These are phyloP conservation scores for Chromoteleia sp. DNA, from an alignment of 2,888 invertebrate genomes.

Conservation along the genomic window DNA sequence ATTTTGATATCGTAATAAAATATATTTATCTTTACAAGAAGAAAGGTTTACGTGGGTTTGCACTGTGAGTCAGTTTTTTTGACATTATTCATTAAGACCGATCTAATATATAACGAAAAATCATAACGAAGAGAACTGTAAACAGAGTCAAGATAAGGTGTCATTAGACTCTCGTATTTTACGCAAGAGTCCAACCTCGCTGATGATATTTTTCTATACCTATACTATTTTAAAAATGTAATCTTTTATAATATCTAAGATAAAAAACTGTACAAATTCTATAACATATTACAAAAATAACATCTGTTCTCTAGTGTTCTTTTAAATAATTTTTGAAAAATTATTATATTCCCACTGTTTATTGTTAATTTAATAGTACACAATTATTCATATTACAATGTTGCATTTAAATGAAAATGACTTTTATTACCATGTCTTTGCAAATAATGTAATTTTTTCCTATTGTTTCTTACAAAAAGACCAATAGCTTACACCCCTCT, in stretches of 20 bases:
- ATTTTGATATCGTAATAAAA: too few relatives aligned
- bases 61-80: constrained; percentile 48
- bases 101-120: constrained; percentile 30
- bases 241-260: too few relatives aligned
- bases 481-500: background rate
- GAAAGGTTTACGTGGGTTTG: constrained; percentile 39
- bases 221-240: too few relatives aligned
- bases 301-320: too few relatives aligned
- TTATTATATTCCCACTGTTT: too few relatives aligned
- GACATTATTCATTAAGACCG: constrained; percentile 47
- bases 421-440: background rate
- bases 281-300: too few relatives aligned
- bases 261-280: too few relatives aligned
- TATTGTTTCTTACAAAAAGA: constrained; percentile 5
- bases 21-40: constrained; percentile 16
- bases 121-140: constrained; percentile 17
- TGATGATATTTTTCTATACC: too few relatives aligned
- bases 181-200: constrained; percentile 17
- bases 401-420: too few relatives aligned
- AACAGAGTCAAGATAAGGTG: constrained; percentile 31
- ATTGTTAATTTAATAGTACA: too few relatives aligned
- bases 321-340: too few relatives aligned
- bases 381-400: too few relatives aligned
- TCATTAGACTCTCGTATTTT: constrained; percentile 24
- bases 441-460: constrained; percentile 8